Evolutionary conservation across 2,113 vertebrate species (phyloP).

Genomic region (Phodopus roborovskii): DNA sequence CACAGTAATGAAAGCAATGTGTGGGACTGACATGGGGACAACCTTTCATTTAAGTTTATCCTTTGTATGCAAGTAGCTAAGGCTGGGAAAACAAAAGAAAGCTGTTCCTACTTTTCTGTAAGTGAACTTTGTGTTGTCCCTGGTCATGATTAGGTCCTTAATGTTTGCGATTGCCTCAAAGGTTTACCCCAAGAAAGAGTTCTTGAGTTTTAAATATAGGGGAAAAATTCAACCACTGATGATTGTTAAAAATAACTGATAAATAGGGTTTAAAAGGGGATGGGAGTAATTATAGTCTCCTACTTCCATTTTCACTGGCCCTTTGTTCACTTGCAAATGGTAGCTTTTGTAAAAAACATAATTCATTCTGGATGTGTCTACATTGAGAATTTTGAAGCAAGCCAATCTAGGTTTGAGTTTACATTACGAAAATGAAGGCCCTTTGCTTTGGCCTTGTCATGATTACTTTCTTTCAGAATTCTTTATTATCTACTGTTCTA

Average conservation of each 20-base stretch:
- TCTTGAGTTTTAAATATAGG: not conserved
- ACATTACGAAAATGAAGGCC: conserved; percentile 59
- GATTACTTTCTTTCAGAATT: conserved; percentile 44
- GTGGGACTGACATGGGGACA: not conserved
- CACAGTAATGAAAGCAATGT: conserved; percentile 32
- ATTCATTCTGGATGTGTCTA: conserved; percentile 67
- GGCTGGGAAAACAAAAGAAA: not conserved
- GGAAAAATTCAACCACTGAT: not conserved
- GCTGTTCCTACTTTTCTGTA: not conserved
- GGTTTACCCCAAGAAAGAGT: not conserved
- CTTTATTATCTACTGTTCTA: conserved; percentile 41
- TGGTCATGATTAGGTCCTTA: not conserved
- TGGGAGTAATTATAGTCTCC: conserved; percentile 58
- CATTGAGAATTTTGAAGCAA: conserved; percentile 13
- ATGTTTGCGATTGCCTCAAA: not conserved
- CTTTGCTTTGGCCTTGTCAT: conserved; percentile 55
- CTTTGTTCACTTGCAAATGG: conserved; percentile 26
- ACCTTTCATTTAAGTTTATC: not conserved
- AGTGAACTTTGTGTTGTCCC: not conserved
- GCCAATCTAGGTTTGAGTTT: conserved; percentile 46
- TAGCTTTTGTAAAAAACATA: not conserved
- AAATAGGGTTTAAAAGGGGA: not conserved
- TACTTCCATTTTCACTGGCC: conserved; percentile 22
- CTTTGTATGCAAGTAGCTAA: not conserved
- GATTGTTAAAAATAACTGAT: conserved; percentile 65